Evolutionary conservation across 2,888 invertebrate genomes (phyloP).

Genomic region (Nematopogon swammerdamellus): DNA sequence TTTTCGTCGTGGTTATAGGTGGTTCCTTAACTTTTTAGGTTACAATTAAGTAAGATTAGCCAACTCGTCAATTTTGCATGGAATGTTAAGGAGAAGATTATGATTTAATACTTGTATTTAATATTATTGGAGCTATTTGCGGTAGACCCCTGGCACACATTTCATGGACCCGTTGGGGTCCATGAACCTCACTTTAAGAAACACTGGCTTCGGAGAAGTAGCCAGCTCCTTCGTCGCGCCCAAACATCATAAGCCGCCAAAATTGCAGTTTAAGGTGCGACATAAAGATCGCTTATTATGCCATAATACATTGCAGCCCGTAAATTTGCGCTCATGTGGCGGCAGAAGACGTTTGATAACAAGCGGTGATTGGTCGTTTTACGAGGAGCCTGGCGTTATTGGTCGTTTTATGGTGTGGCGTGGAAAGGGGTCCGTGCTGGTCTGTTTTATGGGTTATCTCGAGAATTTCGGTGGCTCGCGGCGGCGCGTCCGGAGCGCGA

Average conservation of each 20-base stretch:
- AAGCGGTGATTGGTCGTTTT: neutral
- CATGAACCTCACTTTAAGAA: no score
- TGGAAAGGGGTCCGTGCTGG: neutral
- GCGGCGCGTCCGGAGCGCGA: neutral
- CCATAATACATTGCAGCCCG: neutral
- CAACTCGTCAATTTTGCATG: no score
- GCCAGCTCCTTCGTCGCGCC: no score
- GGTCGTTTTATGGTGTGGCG: neutral
- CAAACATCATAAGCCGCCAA: neutral
- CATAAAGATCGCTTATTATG: neutral
- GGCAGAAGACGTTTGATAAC: neutral
- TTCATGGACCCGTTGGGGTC: no score
- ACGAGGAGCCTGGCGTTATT: neutral
- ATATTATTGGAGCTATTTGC: no score
- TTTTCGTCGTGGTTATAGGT: no score
- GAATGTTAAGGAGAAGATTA: no score
- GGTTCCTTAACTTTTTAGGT: no score
- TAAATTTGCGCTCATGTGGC: neutral
- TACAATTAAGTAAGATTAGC: no score
- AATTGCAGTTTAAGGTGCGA: neutral
- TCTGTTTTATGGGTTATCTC: neutral
- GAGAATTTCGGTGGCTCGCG: neutral
- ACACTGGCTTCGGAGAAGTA: no score
- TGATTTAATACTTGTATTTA: no score
- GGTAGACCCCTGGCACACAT: no score